These are phyloP conservation scores for Folsomia manolachei DNA, from an alignment of 2,888 invertebrate species.

Conservation along the genomic window DNA sequence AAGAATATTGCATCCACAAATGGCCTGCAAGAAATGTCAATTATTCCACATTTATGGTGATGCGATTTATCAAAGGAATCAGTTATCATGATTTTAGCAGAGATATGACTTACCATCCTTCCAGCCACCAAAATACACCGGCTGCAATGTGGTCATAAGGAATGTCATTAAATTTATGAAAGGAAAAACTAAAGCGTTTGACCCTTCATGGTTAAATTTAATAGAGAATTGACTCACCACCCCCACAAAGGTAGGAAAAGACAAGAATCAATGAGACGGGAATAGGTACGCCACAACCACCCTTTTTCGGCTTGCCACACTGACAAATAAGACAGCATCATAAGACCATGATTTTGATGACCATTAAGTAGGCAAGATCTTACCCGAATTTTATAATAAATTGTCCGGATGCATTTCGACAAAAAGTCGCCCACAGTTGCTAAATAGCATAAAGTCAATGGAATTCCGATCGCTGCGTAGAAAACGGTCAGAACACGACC, in stretches of 20 bases:
- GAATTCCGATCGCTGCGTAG: constrained; percentile 51
- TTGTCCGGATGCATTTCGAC: constrained; percentile 48
- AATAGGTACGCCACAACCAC: constrained; percentile 49
- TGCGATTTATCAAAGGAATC: too few relatives aligned
- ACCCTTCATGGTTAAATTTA: too few relatives aligned
- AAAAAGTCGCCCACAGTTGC: constrained; percentile 51
- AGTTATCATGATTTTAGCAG: too few relatives aligned
- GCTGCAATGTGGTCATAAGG: too few relatives aligned
- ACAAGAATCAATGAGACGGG: constrained; percentile 49
- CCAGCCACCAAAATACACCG: constrained; percentile 51
- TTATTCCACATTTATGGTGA: too few relatives aligned
- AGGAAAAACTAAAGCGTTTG: too few relatives aligned
- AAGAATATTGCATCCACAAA: constrained; percentile 51
- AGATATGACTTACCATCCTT: too few relatives aligned
- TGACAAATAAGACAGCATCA: not conserved
- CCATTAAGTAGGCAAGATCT: constrained; percentile 15
- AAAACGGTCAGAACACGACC: constrained; percentile 51
- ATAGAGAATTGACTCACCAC: constrained; percentile 32
- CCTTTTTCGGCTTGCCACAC: constrained; percentile 30
- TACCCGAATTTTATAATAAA: constrained; percentile 50
- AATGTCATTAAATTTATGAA: too few relatives aligned
- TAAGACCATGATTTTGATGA: too few relatives aligned
- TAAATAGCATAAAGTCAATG: constrained; percentile 50
- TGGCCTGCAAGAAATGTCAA: too few relatives aligned
- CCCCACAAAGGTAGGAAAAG: constrained; percentile 49